These are phyloP conservation scores for Apotomis turbidana DNA, from an alignment of 2,888 invertebrate species.

Conservation along the genomic window DNA sequence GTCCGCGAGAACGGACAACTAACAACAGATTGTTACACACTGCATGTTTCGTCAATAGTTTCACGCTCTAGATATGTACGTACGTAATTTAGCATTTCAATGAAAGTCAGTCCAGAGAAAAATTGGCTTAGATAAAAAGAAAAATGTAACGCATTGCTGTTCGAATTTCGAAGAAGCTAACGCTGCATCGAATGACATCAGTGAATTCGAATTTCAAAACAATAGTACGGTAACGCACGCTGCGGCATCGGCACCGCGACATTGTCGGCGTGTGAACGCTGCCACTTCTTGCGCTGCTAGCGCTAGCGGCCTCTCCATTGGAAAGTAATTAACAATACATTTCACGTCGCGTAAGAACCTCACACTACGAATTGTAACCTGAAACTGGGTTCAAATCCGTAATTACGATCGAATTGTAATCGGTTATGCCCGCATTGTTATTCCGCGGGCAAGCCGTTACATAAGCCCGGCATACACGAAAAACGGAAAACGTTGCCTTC, in stretches of 20 bases:
- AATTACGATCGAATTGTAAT: slow-evolving; percentile 72
- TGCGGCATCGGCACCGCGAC: slow-evolving; percentile 42
- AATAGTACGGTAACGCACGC: slow-evolving; percentile 73
- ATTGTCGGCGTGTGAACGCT: slow-evolving; percentile 74
- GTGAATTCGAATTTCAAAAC: slow-evolving; percentile 71
- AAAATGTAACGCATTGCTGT: slow-evolving; percentile 35
- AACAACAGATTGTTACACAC: slow-evolving; percentile 81
- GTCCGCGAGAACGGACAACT: slow-evolving; percentile 62
- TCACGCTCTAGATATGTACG: slow-evolving; percentile 76
- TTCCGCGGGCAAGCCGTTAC: slow-evolving; percentile 63
- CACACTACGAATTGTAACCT: slow-evolving; percentile 54
- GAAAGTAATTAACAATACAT: slow-evolving; percentile 74
- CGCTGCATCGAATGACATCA: slow-evolving; percentile 72
- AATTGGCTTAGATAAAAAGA: slow-evolving; percentile 40
- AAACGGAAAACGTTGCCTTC: slow-evolving; percentile 67
- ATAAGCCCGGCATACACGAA: slow-evolving; percentile 62
- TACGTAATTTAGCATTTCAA: slow-evolving; percentile 61
- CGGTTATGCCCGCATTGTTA: slow-evolving; percentile 67
- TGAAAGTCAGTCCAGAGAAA: slow-evolving; percentile 66
- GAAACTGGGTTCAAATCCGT: slow-evolving; percentile 56
- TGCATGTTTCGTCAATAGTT: slow-evolving; percentile 83
- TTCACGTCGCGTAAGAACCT: slow-evolving; percentile 58
- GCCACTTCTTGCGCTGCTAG: slow-evolving; percentile 61
- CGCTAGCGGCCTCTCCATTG: slow-evolving; percentile 63
- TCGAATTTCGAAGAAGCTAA: slow-evolving; percentile 66